Base-by-base conservation (phyloP, 2,113 vertebrate species). In the Chionomys nivalis region DNA sequence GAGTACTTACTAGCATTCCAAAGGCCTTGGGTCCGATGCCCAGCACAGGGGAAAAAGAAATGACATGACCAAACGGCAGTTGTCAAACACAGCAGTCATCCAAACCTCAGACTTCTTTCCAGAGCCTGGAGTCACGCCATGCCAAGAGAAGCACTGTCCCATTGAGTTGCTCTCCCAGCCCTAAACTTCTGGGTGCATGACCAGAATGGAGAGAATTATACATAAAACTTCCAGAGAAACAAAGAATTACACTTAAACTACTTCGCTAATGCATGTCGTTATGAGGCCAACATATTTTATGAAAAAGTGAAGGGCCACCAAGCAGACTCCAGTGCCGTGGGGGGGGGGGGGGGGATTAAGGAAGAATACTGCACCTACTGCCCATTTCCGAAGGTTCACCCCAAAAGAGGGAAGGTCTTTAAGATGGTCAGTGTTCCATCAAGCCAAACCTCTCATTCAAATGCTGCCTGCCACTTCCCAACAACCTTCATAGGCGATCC, bases 401-500 rank as follows among this genome's bases (percentile, higher is more conserved):
- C 52, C 85, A 24, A 26, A 75, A 65, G 33, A 61, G 42, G 19
- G 72, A 24, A 13, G 16, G 68, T 36, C 24, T 78, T 70, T 75
- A 85, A 76, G 82, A 79, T 58, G 26, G 26, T 21, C 87, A 28
- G 13, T 2, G 26, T 58, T 42, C 61, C 31, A 91, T 33, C 36
- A 36, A 83, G 39, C 3, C 87, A 75, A 89, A 91, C 16, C 73
- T 89, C 58, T 58, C 19, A 94, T 39, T 72, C 70, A 39, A 39
- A 33, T 61, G 85, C 31, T 42, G 61, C 93, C 97, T 93, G 31
- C 47, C n/a, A 94, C 11, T 92, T 78, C 87, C 16, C 88, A 88
- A n/a, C 89, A 97, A 95, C 92, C 90, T 92, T 58, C 83, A 0
- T 24, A 94, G 75, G 26, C 89, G 91, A 95, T 31, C 79, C 89